Percentiles rank a stretch among this genome's conserved stretches.
Evolutionary conservation across 1,140 invertebrate species (phyloP).

Genomic region (Rhyzopertha dominica): DNA sequence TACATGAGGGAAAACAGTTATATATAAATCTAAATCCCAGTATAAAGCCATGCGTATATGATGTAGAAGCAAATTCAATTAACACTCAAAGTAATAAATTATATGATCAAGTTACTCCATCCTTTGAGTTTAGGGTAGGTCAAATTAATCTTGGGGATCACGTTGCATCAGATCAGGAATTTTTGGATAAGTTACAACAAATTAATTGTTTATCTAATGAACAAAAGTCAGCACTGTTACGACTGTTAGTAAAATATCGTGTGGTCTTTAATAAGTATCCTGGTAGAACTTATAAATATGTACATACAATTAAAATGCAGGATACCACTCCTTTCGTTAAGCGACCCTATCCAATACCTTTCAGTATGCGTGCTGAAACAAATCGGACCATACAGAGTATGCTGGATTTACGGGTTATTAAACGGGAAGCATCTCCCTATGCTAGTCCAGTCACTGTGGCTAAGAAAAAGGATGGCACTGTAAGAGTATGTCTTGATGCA

Average conservation of each 20-base stretch:
- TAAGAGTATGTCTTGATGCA: slow-evolving; percentile 40
- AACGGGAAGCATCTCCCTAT: slow-evolving; percentile 31
- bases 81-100: too few relatives aligned
- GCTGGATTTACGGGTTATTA: slow-evolving; percentile 25
- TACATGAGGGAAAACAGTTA: too few relatives aligned
- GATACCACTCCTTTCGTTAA: slow-evolving; percentile 14
- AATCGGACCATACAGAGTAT: slow-evolving; percentile 21
- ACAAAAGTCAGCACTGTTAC: not conserved
- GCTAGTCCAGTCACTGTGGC: slow-evolving; percentile 39
- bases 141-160: too few relatives aligned
- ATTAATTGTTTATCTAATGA: too few relatives aligned
- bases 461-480: slow-evolving; percentile 14
- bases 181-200: too few relatives aligned
- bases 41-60: too few relatives aligned
- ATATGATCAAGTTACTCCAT: too few relatives aligned
- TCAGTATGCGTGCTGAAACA: slow-evolving; percentile 13
- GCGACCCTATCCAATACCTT: slow-evolving; percentile 27
- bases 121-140: too few relatives aligned
- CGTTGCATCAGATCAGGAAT: too few relatives aligned
- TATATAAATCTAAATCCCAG: too few relatives aligned
- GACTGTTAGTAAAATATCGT: slow-evolving; percentile 2
- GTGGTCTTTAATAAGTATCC: slow-evolving; percentile 17
- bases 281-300: slow-evolving; percentile 19
- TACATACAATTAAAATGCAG: slow-evolving; percentile 20
- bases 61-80: too few relatives aligned